Base-by-base conservation (phyloP, 2,797 vertebrate species). In the Peromyscus nudipes region DNA sequence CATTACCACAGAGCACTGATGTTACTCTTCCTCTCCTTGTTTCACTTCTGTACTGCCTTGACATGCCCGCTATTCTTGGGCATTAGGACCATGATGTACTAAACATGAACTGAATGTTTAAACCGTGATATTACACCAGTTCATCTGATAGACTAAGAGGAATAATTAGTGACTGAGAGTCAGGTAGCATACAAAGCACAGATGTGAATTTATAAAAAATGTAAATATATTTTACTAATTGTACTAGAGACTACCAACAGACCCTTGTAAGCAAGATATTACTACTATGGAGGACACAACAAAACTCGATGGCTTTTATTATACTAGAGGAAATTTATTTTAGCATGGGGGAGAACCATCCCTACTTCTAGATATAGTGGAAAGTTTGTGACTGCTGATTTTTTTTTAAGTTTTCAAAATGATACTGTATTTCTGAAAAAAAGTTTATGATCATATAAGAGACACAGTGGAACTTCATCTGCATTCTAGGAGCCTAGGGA, bases 191-290 rank as follows among this genome's bases (percentile, higher is more conserved):
- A 76, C 23, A 40, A 5, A 46, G 46, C 11, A 25, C 27, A 5
- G 10, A 77, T 40, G 37, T 73, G 29, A 87, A 23, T 60, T 5
- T 46, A 62, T 40, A 17, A 29, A 16, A 87, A 92, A 81, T 75
- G 29, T 37, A 81, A 79, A 69, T 34, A 60, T 19, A 91, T 29
- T 75, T 93, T 79, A 62, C 12, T 79, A 73, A 73, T 86, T 96
- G 80, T 40, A 77, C 14, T 93, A 25, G 29, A 67, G 12, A 97
- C 77, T 55, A 25, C 29, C 80, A 67, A 13, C 2, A 55, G 7
- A 1, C 92, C 13, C 46, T 2, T 12, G 9, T 23, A 90, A 88
- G 29, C 27, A 85, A 89, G 4, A 17, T 23, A 91, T 92, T 5
- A 40, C 19, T 84, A 60, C 1, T 62, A 69, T 2, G 4, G 14